Evolutionary conservation across 2,888 invertebrate species (phyloP).

Genomic region (Lacanobia oleracea): DNA sequence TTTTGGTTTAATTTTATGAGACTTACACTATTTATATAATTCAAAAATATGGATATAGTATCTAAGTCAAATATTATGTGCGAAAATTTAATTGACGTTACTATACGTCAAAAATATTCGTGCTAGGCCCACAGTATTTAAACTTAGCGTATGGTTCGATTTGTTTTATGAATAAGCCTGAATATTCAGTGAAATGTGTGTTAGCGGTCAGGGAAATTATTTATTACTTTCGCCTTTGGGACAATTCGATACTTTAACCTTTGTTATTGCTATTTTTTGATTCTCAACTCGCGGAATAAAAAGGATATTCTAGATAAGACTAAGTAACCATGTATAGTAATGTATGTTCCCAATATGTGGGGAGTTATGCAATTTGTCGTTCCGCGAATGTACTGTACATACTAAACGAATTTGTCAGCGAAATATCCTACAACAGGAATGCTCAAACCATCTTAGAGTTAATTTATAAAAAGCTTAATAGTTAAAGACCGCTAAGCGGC

Average conservation of each 20-base stretch:
- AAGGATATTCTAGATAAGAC: not conserved
- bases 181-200: too few species aligned
- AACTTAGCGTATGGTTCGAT: too few species aligned
- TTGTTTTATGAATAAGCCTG: too few species aligned
- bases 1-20: too few species aligned
- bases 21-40: too few species aligned
- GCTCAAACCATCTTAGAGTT: slow-evolving; percentile 18
- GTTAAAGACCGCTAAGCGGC: slow-evolving; percentile 16
- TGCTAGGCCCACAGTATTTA: too few species aligned
- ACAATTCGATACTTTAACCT: not conserved
- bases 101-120: too few species aligned
- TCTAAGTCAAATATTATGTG: too few species aligned
- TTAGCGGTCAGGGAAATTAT: not conserved
- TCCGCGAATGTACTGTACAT: not conserved
- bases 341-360: not conserved
- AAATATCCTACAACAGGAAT: slow-evolving; percentile 8
- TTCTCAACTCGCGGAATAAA: not conserved
- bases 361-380: not conserved
- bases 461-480: slow-evolving; percentile 1
- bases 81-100: too few species aligned
- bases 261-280: too few species aligned
- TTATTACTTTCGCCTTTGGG: not conserved
- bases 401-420: not conserved
- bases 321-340: slow-evolving; percentile 1
- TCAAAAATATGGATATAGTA: too few species aligned